Evolutionary conservation across 53 echinoderm and acorn worm species (phyloP), one percentile per base, ranked within the genome.

Genomic region (Astropecten irregularis): DNA sequence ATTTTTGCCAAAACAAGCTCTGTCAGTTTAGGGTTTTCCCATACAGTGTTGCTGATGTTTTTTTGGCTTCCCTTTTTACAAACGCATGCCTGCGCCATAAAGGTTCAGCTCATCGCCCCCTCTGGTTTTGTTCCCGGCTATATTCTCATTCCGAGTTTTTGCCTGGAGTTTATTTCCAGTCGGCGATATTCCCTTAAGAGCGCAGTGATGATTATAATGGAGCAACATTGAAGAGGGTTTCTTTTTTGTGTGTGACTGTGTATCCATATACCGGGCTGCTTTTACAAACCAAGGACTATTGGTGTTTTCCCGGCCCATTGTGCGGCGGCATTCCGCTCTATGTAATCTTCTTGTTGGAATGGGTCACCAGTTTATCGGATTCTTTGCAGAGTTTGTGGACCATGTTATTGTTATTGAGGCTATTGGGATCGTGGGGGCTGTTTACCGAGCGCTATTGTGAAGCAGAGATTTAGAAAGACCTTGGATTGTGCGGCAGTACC

Each of bases 331-430:
- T 79, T 79, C 79, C 79, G 79, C 79, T 79, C 61, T 3, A 32
- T 23, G 35, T 79, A 79, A 79, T 79, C 79, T 47, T 10, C 46
- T 79, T 79, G 79, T 61, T 32, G 76, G 79, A 23, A 62, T 9
- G 9, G 62, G 79, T 32, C 61, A 44, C 61, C 79, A 31, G 79
- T 62, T 79, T 44, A 79, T 62, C 31, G 49, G 46, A 62, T 61
- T 79, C 79, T 79, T 60, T 59, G 46, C 28, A 26, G 62, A 62
- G 31, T 62, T 46, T 9, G 29, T 62, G 61, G 28, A 79, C 79
- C 79, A 40, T 79, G 79, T 62, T 62, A 79, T 79, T 79, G 79
- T 47, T 62, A 79, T 79, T 79, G 79, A 79, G 61, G 28, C 79
- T 49, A 60, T 57, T 27, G 31, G 38, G 56, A 19, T 25, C 1